These are phyloP conservation scores for Cyphomyrus discorhynchus DNA, from an alignment of 2,113 vertebrate genomes.

Conservation along the genomic window DNA sequence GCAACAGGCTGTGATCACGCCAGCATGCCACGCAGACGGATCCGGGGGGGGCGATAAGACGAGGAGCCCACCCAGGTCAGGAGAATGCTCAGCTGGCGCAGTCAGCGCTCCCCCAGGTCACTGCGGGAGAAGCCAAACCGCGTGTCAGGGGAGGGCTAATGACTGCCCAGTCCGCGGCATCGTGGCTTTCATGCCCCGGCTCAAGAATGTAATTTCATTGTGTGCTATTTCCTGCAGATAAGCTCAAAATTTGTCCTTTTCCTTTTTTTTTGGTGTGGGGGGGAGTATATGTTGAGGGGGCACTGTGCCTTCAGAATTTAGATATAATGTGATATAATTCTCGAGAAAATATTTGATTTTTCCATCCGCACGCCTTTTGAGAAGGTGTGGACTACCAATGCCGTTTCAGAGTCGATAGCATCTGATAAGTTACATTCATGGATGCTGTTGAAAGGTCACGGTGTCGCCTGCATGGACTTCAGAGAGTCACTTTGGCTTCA, in stretches of 20 bases:
- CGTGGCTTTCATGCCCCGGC: slow-evolving; percentile 56
- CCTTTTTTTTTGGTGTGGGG: slow-evolving; percentile 39
- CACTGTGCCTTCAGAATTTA: background rate
- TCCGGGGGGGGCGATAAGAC: slow-evolving; percentile 47
- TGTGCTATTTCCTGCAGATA: slow-evolving; percentile 70
- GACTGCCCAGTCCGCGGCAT: slow-evolving; percentile 47
- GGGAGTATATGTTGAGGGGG: slow-evolving; percentile 16
- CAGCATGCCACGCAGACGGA: slow-evolving; percentile 60
- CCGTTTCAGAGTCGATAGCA: background rate
- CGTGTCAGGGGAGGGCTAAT: slow-evolving; percentile 59
- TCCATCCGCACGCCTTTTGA: background rate
- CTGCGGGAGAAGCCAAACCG: slow-evolving; percentile 55
- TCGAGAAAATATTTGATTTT: background rate
- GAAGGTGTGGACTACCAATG: background rate
- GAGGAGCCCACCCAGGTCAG: slow-evolving; percentile 60
- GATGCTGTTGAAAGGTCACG: background rate
- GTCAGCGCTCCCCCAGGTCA: slow-evolving; percentile 49
- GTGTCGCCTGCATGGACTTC: background rate
- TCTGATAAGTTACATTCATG: background rate
- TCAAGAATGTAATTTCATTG: slow-evolving; percentile 60
- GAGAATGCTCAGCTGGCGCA: slow-evolving; percentile 43
- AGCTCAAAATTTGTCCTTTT: slow-evolving; percentile 51
- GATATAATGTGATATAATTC: background rate
- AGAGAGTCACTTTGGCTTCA: background rate
- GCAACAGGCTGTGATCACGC: slow-evolving; percentile 44